Conservation (phyloP, 2,797 vertebrate genomes). For the Oryzias dopingdopingensis region DNA sequence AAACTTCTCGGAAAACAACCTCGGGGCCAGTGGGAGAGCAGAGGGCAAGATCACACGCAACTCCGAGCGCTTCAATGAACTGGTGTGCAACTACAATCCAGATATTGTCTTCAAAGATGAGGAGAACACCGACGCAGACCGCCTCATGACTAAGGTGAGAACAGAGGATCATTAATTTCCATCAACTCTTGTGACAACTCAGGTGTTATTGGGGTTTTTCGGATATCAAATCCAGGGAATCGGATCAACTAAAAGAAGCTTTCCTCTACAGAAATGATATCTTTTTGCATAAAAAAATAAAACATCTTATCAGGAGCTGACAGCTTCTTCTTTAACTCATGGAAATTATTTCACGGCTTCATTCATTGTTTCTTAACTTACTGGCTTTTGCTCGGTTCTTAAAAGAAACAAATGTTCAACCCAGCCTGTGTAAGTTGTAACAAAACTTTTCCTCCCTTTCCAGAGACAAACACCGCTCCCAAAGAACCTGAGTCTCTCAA, state of each 20-base stretch:
- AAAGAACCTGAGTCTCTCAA: slow-evolving; percentile 52
- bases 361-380: slow-evolving; percentile 7
- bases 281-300: too few relatives aligned
- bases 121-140: slow-evolving; percentile 93
- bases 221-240: background rate
- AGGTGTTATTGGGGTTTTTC: slow-evolving; percentile 9
- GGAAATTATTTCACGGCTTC: too few relatives aligned
- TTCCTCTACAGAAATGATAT: too few relatives aligned
- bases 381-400: slow-evolving; percentile 32
- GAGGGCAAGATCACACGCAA: slow-evolving; percentile 90
- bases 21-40: slow-evolving; percentile 91
- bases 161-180: slow-evolving; percentile 2
- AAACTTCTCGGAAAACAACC: slow-evolving; percentile 91
- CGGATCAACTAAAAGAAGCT: too few relatives aligned
- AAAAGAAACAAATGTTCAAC: slow-evolving; percentile 39
- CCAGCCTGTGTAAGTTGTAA: slow-evolving; percentile 52
- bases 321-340: too few relatives aligned
- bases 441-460: slow-evolving; percentile 37
- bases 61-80: slow-evolving; percentile 90
- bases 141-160: slow-evolving; percentile 95
- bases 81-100: slow-evolving; percentile 96
- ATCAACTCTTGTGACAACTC: background rate
- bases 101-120: slow-evolving; percentile 98
- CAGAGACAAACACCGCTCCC: slow-evolving; percentile 53
- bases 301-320: too few relatives aligned